Evolutionary conservation across 2,113 vertebrate species (phyloP).

Genomic region (Thryonomys swinderianus): DNA sequence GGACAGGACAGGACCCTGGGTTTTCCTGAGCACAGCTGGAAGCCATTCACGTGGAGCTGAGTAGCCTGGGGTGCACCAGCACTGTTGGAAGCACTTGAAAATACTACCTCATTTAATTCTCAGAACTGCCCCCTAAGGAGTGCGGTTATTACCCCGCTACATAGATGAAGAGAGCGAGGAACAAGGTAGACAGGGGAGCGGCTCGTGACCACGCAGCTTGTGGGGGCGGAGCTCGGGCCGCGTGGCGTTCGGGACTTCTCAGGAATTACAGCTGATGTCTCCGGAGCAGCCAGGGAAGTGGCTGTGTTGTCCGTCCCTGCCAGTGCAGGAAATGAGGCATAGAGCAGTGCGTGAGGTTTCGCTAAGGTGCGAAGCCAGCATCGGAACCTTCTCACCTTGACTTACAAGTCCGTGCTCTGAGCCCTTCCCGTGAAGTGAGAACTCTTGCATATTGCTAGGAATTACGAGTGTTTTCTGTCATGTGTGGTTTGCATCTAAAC

Average conservation of each 20-base stretch:
- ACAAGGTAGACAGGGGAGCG: background rate
- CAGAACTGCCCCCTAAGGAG: background rate
- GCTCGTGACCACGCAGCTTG: background rate
- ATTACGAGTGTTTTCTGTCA: background rate
- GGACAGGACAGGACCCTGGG: background rate
- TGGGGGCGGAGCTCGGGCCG: background rate
- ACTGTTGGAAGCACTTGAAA: constrained; percentile 30
- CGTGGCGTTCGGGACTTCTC: background rate
- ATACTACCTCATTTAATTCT: constrained; percentile 17
- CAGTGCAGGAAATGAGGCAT: background rate
- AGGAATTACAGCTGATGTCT: background rate
- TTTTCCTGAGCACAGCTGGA: constrained; percentile 7
- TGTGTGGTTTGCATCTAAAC: background rate
- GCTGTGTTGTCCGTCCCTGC: background rate
- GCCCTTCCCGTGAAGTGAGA: background rate
- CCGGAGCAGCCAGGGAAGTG: background rate
- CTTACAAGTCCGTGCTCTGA: background rate
- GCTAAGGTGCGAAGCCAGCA: background rate
- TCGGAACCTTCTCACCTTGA: background rate
- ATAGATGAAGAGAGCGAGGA: background rate
- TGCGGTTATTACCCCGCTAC: background rate
- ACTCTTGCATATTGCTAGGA: background rate
- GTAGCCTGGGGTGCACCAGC: background rate
- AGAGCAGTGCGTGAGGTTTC: too few relatives aligned
- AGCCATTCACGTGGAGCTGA: background rate